phyloP scores from a whole-genome alignment of 2,113 vertebrate genomes.

The Dissostichus mawsoni region DNA sequence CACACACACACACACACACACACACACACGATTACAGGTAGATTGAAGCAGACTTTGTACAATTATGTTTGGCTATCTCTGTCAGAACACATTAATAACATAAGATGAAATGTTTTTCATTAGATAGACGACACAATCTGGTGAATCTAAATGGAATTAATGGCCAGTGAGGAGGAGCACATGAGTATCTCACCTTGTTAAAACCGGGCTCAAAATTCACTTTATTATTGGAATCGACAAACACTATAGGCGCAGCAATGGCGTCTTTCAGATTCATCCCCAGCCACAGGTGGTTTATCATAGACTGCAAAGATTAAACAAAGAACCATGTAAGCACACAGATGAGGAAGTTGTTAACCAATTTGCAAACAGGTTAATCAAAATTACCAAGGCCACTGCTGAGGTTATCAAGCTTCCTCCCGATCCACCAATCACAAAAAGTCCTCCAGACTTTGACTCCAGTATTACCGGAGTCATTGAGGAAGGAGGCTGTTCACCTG shows the following conservation, averaged over 20 bases:
- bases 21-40: conserved; percentile 16
- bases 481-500: conserved; percentile 93
- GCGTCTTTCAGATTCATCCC: conserved; percentile 83
- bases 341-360: not conserved
- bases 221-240: conserved; percentile 38
- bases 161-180: not conserved
- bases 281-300: conserved; percentile 90
- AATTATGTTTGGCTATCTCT: conserved; percentile 47
- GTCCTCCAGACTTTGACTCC: conserved; percentile 78
- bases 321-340: conserved; percentile 21
- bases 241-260: conserved; percentile 82
- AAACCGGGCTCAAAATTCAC: conserved; percentile 80
- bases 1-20: conserved; percentile 23
- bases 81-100: conserved; percentile 20
- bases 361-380: not conserved
- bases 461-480: conserved; percentile 92
- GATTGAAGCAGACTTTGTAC: conserved; percentile 29
- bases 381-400: conserved; percentile 87
- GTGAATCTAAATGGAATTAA: conserved; percentile 5
- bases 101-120: conserved; percentile 10
- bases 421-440: conserved; percentile 91
- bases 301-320: conserved; percentile 73
- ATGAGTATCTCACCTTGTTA: conserved; percentile 59
- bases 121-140: not conserved
- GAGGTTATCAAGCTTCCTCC: conserved; percentile 88